Conservation (phyloP, 2,113 vertebrate species). For the Equus quagga region DNA sequence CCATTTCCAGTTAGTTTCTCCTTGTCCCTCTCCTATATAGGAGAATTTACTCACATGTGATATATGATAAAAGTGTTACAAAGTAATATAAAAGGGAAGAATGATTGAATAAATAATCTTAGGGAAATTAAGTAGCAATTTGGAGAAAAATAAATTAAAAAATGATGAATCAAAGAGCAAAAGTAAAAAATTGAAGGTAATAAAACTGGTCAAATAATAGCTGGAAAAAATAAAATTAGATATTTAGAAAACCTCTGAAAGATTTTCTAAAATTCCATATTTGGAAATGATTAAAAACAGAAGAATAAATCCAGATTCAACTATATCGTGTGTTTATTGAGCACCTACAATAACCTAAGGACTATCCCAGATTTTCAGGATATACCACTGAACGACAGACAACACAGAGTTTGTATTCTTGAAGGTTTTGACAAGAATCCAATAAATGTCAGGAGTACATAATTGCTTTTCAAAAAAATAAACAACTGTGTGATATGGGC, state of each 20-base stretch:
- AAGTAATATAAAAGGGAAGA: not conserved
- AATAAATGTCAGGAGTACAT: not conserved
- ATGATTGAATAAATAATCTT: not conserved
- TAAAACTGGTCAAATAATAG: not conserved
- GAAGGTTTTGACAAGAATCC: not conserved
- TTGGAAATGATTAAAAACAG: not conserved
- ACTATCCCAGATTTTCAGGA: not conserved
- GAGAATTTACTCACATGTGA: not conserved
- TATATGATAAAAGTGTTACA: not conserved
- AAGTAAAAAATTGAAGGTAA: not conserved
- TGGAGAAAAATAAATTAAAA: not conserved
- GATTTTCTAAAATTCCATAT: conserved; percentile 7
- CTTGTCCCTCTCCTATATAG: not conserved
- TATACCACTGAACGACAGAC: not conserved
- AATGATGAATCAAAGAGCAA: not conserved
- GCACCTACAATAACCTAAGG: not conserved
- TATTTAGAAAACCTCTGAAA: not conserved
- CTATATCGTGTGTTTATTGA: not conserved
- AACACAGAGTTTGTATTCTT: not conserved
- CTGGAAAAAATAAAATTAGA: not conserved
- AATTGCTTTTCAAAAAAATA: not conserved
- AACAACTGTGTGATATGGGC: not conserved
- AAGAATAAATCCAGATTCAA: not conserved
- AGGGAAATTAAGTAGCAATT: not conserved
- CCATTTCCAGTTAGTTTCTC: not conserved